Evolutionary conservation across 2,888 invertebrate genomes (phyloP), one percentile per base, ranked within the genome.

Genomic region (Drosophila prostipennis): DNA sequence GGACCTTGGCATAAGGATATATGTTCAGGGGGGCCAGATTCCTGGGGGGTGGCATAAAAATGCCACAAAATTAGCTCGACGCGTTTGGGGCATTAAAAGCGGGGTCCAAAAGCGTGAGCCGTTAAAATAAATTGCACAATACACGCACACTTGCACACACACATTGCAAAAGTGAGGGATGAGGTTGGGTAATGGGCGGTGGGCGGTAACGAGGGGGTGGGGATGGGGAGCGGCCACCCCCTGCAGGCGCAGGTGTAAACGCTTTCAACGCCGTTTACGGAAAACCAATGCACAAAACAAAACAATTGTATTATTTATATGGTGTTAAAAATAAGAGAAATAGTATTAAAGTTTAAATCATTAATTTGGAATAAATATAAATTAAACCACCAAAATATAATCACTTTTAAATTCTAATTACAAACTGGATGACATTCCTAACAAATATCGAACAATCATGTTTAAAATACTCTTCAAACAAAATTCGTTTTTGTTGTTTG

Each of bases 1-100:
- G 82, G 86, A 78, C 77, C 45, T 42, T 52, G 39, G 48, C 51
- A 5, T 0, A 39, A 60, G 48, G 52, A 40, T 58, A 14, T n/a
- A 14, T n/a, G 7, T 16, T 29, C 29, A 8, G 56, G 19, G 14
- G 19, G 16, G 49, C 29, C 56, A n/a, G 26, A 49, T 46, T 32
- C 61, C 61, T 53, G 16, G 34, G 49, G 60, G 49, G 45, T 16
- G 42, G 79, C 72, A 81, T 81, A 83, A 80, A 82, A 86, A 86
- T 80, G 84, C 76, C 87, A 83, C 84, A 75, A 82, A 82, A 82
- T 82, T 82, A 82, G 87, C 81, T 83, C 79, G 79, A 76, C 87
- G 81, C 87, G 84, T 68, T 86, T 79, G 86, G 82, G 80, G 82
- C 80, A 85, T 80, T 80, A 80, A 86, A 83, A 80, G 78, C 86